These are phyloP conservation scores for Engystomops pustulosus DNA, from an alignment of 2,113 vertebrate species.

Conservation along the genomic window DNA sequence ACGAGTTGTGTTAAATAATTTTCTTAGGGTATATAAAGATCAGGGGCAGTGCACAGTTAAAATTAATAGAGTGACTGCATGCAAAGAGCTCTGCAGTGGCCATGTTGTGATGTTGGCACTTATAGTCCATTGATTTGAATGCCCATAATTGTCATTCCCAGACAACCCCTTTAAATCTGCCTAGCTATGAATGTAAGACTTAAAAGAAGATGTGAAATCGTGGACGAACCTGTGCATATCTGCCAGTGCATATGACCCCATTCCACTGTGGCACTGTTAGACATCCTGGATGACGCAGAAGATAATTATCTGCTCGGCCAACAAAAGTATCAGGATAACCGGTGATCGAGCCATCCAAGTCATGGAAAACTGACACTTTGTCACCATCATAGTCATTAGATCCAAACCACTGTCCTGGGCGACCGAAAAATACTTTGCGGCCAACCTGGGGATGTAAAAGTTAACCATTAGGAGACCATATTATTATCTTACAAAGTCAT, in stretches of 20 bases:
- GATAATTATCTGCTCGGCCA: conserved; percentile 64
- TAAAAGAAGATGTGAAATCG: too few relatives aligned
- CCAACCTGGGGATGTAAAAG: conserved; percentile 59
- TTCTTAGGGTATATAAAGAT: too few relatives aligned
- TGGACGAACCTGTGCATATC: conserved; percentile 66
- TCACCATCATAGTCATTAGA: conserved; percentile 63
- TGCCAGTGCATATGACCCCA: conserved; percentile 60
- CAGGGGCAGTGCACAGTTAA: too few relatives aligned
- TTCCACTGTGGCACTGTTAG: conserved; percentile 63
- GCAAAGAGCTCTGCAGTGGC: too few relatives aligned
- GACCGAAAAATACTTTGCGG: conserved; percentile 68
- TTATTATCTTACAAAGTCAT: not conserved
- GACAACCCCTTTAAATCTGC: too few relatives aligned
- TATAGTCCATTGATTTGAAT: too few relatives aligned
- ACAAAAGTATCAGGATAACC: conserved; percentile 61
- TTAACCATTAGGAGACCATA: not conserved
- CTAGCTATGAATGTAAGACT: too few relatives aligned
- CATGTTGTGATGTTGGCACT: too few relatives aligned
- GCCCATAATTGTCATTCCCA: too few relatives aligned
- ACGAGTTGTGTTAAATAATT: too few relatives aligned
- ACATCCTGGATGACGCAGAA: conserved; percentile 62
- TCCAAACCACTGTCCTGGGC: conserved; percentile 65
- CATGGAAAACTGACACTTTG: conserved; percentile 66
- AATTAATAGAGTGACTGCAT: too few relatives aligned
- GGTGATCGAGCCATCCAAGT: conserved; percentile 65